A percentile compares a stretch with the other conserved stretches of the same genome.
These are phyloP conservation scores for Oscheius sp. DNA, from an alignment of 2,888 invertebrate species.

Conservation along the genomic window DNA sequence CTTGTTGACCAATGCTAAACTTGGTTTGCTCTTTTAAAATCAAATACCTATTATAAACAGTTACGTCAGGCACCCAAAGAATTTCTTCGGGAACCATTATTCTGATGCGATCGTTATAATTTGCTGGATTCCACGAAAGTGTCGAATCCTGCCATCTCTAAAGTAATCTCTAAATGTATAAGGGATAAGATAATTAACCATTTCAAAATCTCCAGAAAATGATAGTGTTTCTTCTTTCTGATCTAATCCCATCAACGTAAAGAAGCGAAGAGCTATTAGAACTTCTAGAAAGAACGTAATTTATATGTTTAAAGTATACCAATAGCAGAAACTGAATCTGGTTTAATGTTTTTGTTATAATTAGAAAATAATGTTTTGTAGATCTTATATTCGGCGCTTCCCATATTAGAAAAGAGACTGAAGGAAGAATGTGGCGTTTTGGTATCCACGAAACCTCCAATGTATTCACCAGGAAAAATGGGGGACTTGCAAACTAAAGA, in stretches of 20 bases:
- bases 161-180: background rate
- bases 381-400: constrained; percentile 20
- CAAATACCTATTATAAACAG: constrained; percentile 28
- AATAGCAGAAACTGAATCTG: background rate
- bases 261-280: constrained; percentile 20
- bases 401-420: background rate
- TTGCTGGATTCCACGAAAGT: background rate
- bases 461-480: too few relatives aligned
- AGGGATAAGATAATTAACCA: constrained; percentile 15
- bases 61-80: constrained; percentile 22
- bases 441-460: too few relatives aligned
- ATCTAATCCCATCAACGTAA: constrained; percentile 19
- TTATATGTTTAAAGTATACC: background rate
- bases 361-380: constrained; percentile 10
- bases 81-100: constrained; percentile 11
- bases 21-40: background rate
- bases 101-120: background rate
- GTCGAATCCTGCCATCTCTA: constrained; percentile 18
- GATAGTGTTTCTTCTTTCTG: constrained; percentile 24
- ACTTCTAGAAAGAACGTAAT: background rate
- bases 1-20: constrained; percentile 16
- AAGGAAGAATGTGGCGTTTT: background rate
- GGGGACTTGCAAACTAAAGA: too few relatives aligned
- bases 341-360: constrained; percentile 9
- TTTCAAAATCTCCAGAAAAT: constrained; percentile 27